These are phyloP conservation scores for Atethmia centrago DNA, from an alignment of 2,888 invertebrate genomes.

Conservation along the genomic window DNA sequence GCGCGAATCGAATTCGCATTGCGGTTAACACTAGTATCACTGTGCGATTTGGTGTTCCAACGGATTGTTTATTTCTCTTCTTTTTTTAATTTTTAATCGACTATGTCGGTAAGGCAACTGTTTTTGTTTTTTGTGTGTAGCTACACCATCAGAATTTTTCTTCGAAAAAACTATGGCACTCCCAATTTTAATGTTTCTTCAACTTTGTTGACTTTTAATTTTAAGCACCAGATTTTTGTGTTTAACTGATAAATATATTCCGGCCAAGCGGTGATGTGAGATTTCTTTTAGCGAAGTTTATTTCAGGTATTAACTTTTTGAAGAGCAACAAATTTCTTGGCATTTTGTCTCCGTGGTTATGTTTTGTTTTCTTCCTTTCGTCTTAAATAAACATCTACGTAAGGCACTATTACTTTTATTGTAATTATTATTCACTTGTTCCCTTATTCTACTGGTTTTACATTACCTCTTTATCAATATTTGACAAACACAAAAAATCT, in stretches of 20 bases:
- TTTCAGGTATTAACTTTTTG: constrained; percentile 88
- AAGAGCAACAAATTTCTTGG: constrained; percentile 88
- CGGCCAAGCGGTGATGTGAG: constrained; percentile 85
- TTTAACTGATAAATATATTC: constrained; percentile 88
- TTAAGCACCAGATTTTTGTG: constrained; percentile 73
- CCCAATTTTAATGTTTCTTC: constrained; percentile 73
- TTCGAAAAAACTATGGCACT: constrained; percentile 86
- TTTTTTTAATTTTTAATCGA: constrained; percentile 74
- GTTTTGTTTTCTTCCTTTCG: constrained; percentile 77
- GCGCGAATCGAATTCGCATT: constrained; percentile 87
- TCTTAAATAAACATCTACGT: constrained; percentile 82
- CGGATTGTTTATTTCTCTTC: constrained; percentile 68
- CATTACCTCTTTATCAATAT: constrained; percentile 70
- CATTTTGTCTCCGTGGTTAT: constrained; percentile 89
- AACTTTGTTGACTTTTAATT: constrained; percentile 82
- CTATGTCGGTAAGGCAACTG: constrained; percentile 89
- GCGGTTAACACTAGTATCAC: constrained; percentile 82
- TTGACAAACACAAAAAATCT: constrained; percentile 79
- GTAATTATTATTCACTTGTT: constrained; percentile 83
- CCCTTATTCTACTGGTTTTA: constrained; percentile 78
- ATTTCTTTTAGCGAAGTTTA: constrained; percentile 88
- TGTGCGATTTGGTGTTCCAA: constrained; percentile 72
- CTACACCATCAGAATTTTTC: constrained; percentile 81
- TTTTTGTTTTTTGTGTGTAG: constrained; percentile 62
- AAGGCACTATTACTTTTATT: constrained; percentile 87